These are phyloP conservation scores for Ophthalmolycus amberensis DNA, from an alignment of 2,113 vertebrate genomes.

Conservation along the genomic window DNA sequence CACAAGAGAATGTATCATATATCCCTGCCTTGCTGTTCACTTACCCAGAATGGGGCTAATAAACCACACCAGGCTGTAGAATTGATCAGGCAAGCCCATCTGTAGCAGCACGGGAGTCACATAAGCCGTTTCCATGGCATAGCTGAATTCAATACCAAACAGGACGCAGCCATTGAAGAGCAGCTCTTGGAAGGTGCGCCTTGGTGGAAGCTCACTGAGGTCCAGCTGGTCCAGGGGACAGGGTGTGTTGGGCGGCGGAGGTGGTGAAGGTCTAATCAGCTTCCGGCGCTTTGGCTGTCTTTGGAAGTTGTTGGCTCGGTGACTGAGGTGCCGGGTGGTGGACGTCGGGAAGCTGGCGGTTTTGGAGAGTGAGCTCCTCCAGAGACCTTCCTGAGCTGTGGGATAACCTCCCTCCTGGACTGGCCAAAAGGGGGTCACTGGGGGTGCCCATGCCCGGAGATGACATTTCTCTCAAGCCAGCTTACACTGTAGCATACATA, in stretches of 20 bases:
- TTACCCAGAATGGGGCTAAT: constrained; percentile 97
- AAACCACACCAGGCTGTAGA: constrained; percentile 98
- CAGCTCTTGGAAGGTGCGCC: constrained; percentile 91
- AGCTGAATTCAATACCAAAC: constrained; percentile 98
- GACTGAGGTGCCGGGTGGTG: constrained; percentile 91
- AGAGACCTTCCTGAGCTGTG: constrained; percentile 85
- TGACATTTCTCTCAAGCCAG: constrained; percentile 85
- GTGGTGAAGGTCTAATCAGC: constrained; percentile 91
- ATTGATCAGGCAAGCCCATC: constrained; percentile 96
- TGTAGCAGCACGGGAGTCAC: constrained; percentile 96
- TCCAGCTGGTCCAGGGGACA: constrained; percentile 91
- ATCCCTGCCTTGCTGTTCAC: background rate
- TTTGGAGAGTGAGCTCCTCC: constrained; percentile 86
- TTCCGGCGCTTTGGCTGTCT: constrained; percentile 93
- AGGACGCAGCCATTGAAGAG: constrained; percentile 95
- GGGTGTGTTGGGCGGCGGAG: constrained; percentile 94
- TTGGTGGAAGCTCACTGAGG: constrained; percentile 91
- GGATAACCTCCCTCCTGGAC: constrained; percentile 76
- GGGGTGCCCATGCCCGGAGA: constrained; percentile 85
- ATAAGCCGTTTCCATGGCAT: constrained; percentile 98
- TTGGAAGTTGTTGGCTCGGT: constrained; percentile 98
- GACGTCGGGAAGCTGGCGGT: constrained; percentile 85
- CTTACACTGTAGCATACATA: constrained; percentile 57
- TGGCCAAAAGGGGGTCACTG: constrained; percentile 86
- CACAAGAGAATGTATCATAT: background rate